Conservation (phyloP, 1,140 invertebrate species). For the Lordiphosa collinella region DNA sequence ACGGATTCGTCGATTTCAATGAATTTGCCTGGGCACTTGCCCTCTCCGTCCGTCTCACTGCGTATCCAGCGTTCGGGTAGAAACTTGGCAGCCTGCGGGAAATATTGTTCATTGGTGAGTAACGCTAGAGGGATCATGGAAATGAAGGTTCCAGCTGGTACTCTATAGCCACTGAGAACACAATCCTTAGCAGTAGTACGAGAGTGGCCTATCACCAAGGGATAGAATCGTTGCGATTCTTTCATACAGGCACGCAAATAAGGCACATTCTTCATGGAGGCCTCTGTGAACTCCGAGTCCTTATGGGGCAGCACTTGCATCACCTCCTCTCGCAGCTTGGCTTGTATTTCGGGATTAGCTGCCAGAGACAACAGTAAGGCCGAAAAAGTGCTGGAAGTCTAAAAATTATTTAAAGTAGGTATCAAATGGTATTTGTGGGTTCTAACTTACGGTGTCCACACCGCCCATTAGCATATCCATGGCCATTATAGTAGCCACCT, state of each 20-base stretch:
- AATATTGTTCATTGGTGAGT: conserved; percentile 79
- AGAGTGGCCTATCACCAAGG: conserved; percentile 80
- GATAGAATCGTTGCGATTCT: conserved; percentile 82
- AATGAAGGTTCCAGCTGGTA: conserved; percentile 81
- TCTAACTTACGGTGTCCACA: conserved; percentile 66
- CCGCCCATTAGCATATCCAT: conserved; percentile 78
- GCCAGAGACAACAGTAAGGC: conserved; percentile 80
- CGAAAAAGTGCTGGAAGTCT: conserved; percentile 51
- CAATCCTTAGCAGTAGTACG: conserved; percentile 80
- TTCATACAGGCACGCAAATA: conserved; percentile 86
- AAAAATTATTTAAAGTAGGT: neutral
- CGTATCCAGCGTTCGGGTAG: conserved; percentile 83
- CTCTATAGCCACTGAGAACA: conserved; percentile 81
- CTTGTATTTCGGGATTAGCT: conserved; percentile 86
- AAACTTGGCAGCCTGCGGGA: conserved; percentile 80
- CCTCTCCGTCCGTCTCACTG: conserved; percentile 29
- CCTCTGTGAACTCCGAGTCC: conserved; percentile 80
- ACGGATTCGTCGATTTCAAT: conserved; percentile 79
- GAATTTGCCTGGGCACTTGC: conserved; percentile 53
- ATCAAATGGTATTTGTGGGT: accelerated
- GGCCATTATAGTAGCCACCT: conserved; percentile 80
- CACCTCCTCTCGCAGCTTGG: conserved; percentile 86
- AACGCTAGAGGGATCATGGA: conserved; percentile 76
- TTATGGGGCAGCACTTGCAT: conserved; percentile 80
- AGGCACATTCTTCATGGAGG: conserved; percentile 81